Evolutionary conservation across 2,888 invertebrate genomes (phyloP).

Genomic region (Coenonympha glycerion): DNA sequence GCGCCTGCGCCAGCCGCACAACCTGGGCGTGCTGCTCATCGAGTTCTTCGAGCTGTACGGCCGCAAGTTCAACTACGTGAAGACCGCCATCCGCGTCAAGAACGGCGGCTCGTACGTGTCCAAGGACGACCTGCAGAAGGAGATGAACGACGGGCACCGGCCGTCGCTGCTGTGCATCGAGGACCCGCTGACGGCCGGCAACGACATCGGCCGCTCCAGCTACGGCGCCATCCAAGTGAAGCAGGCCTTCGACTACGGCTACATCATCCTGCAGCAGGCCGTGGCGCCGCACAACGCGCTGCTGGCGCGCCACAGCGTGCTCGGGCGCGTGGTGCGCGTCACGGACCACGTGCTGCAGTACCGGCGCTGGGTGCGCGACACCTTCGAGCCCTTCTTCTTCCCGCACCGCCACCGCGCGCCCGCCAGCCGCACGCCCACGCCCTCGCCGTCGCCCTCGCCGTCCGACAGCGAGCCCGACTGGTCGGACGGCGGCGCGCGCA

Average conservation of each 20-base stretch:
- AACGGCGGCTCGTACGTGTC: conserved; percentile 95
- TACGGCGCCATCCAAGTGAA: conserved; percentile 91
- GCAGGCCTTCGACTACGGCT: conserved; percentile 97
- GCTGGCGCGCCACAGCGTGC: conserved; percentile 78
- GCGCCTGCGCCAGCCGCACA: conserved; percentile 78
- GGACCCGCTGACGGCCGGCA: conserved; percentile 96
- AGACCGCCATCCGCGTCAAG: conserved; percentile 94
- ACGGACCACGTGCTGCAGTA: conserved; percentile 92
- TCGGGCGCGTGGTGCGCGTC: conserved; percentile 93
- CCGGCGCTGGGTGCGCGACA: conserved; percentile 68
- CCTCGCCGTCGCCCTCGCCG: conserved; percentile 21
- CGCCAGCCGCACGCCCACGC: conserved; percentile 27
- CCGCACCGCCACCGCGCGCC: conserved; percentile 37
- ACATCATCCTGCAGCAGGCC: conserved; percentile 86
- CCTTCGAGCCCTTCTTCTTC: conserved; percentile 66
- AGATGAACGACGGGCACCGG: conserved; percentile 95
- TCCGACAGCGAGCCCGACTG: conserved; percentile 26
- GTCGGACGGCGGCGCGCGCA: conserved; percentile 32
- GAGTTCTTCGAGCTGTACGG: conserved; percentile 99
- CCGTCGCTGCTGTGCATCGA: conserved; percentile 97
- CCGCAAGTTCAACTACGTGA: conserved; percentile 95
- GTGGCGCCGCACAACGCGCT: conserved; percentile 75
- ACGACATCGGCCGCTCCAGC: conserved; percentile 98
- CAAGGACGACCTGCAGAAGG: conserved; percentile 92
- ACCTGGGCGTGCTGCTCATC: conserved; percentile 94